Percentiles rank a stretch among this genome's conserved stretches.
Evolutionary conservation across 2,113 vertebrate species (phyloP).

Genomic region (Uropsilus gracilis): DNA sequence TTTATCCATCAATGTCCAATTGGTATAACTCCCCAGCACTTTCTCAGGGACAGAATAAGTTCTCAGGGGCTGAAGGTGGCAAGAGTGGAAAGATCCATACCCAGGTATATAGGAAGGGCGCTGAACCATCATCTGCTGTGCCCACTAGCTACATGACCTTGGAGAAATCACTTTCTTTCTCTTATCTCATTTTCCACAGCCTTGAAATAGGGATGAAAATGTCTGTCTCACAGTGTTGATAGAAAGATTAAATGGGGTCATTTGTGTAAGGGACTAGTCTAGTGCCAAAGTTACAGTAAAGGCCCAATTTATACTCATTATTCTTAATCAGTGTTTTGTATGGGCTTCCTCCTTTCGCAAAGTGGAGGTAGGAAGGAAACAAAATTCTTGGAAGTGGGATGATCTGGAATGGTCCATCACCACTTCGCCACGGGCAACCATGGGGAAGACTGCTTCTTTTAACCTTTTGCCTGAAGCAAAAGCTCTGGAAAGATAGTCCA

Average conservation of each 20-base stretch:
- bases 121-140: neutral
- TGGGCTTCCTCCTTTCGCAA: neutral
- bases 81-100: neutral
- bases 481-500: conserved; percentile 1
- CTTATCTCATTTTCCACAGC: neutral
- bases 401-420: neutral
- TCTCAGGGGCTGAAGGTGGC: neutral
- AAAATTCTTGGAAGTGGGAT: neutral
- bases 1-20: neutral
- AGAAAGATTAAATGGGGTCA: neutral
- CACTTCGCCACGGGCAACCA: neutral
- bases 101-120: neutral
- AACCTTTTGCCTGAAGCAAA: neutral
- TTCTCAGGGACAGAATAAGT: neutral
- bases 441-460: too few relatives aligned
- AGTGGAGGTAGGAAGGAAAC: neutral
- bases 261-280: neutral
- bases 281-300: neutral
- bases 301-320: neutral
- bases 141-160: conserved; percentile 6
- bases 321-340: neutral
- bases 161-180: neutral
- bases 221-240: neutral
- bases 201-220: neutral
- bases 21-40: neutral